A percentile compares a stretch with the other conserved stretches of the same genome.
Evolutionary conservation across 2,888 invertebrate genomes (phyloP).

Genomic region (Dorcus hopei): DNA sequence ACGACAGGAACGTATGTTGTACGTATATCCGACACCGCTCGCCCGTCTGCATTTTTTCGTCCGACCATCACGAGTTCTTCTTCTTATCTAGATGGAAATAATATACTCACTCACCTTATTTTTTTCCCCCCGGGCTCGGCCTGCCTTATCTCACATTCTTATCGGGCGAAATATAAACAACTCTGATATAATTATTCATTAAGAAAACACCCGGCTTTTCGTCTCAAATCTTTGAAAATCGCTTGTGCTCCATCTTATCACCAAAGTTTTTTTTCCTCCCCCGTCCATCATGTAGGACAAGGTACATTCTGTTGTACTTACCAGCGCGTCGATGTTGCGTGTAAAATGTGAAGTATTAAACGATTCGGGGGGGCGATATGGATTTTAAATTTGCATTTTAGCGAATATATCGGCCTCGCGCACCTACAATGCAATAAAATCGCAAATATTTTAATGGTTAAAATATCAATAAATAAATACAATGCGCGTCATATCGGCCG

Average conservation of each 20-base stretch:
- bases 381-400: background rate
- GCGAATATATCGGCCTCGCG: background rate
- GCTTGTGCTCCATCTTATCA: background rate
- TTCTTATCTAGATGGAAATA: background rate
- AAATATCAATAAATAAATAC: conserved; percentile 23
- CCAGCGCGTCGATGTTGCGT: background rate
- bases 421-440: conserved; percentile 17
- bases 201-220: conserved; percentile 34
- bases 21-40: no score
- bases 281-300: background rate
- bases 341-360: background rate
- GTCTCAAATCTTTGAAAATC: background rate
- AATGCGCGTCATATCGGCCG: conserved; percentile 18
- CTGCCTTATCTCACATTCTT: conserved; percentile 16
- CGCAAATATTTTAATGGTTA: conserved; percentile 24
- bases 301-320: background rate
- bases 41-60: background rate
- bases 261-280: background rate
- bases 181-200: conserved; percentile 38
- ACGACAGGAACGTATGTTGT: no score
- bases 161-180: conserved; percentile 26
- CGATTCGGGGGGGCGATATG: background rate
- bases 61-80: background rate
- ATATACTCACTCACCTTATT: background rate
- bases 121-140: background rate